phyloP scores from a whole-genome alignment of 30 jellyfish, hydroid and myxozoan species.

The Cassiopea xamachana region DNA sequence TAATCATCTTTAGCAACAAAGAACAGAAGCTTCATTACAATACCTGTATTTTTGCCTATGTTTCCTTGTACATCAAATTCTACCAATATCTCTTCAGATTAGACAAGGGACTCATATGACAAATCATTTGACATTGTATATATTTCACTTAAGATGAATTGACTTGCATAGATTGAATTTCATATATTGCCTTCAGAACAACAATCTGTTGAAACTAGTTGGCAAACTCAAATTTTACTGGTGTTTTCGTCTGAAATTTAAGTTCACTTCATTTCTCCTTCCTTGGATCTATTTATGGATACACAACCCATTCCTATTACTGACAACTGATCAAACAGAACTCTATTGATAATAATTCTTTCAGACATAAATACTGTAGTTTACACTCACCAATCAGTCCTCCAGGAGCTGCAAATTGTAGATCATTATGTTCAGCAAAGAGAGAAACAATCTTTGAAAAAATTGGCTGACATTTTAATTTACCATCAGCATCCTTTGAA shows the following conservation, averaged over 20 bases:
- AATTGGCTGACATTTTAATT: slow-evolving; percentile 93
- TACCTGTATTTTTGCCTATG: background rate
- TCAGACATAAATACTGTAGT: background rate
- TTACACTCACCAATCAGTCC: slow-evolving; percentile 87
- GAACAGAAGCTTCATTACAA: too few species aligned
- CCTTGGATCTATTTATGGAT: too few species aligned
- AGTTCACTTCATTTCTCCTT: background rate
- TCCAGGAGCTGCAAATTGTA: slow-evolving; percentile 99
- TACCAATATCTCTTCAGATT: background rate
- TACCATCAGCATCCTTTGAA: slow-evolving; percentile 96
- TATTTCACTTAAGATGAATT: background rate
- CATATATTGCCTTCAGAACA: background rate
- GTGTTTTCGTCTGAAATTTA: background rate
- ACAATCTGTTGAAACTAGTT: background rate
- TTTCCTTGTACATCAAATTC: background rate
- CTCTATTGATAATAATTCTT: too few species aligned
- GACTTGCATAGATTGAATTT: background rate
- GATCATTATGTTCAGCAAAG: slow-evolving; percentile 98
- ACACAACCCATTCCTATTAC: too few species aligned
- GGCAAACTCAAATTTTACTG: background rate
- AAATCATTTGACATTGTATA: background rate
- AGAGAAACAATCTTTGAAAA: slow-evolving; percentile 96
- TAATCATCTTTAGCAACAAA: background rate
- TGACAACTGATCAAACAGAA: too few species aligned
- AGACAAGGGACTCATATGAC: background rate